Percentiles rank a stretch among this genome's conserved stretches.
phyloP scores from a whole-genome alignment of 2,888 invertebrate species.

The Criorhina ranunculi region DNA sequence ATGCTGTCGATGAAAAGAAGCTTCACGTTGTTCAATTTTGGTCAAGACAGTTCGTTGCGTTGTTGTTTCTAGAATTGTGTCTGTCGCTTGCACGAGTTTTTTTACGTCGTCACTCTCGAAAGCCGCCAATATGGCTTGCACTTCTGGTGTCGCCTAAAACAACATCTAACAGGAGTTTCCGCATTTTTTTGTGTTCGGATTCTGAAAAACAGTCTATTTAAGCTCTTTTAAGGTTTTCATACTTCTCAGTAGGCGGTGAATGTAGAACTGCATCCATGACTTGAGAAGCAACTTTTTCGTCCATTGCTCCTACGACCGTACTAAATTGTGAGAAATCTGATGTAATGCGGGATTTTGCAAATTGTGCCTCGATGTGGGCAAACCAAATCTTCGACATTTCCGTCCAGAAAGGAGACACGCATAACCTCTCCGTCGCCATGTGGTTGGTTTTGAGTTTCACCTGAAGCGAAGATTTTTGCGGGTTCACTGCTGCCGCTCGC shows the following conservation, averaged over 20 bases:
- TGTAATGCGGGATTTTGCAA: too few species aligned
- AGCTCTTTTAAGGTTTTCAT: slow-evolving; percentile 45
- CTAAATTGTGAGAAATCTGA: too few species aligned
- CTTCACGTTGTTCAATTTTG: slow-evolving; percentile 16
- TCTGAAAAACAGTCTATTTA: slow-evolving; percentile 45
- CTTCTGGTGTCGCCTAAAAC: slow-evolving; percentile 38
- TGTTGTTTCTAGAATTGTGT: slow-evolving; percentile 53
- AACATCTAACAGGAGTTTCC: slow-evolving; percentile 44
- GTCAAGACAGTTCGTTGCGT: background rate
- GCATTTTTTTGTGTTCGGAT: slow-evolving; percentile 45
- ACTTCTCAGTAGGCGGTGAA: slow-evolving; percentile 49
- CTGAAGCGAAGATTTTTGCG: too few species aligned
- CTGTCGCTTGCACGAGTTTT: slow-evolving; percentile 50
- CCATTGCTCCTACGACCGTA: background rate
- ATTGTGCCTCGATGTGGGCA: too few species aligned
- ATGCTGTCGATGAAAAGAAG: background rate
- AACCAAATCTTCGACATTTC: too few species aligned
- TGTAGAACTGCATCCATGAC: slow-evolving; percentile 59
- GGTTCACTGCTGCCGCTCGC: too few species aligned
- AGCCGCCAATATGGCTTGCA: too few species aligned
- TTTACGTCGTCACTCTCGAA: slow-evolving; percentile 28
- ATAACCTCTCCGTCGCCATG: too few species aligned
- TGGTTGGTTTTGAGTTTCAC: too few species aligned
- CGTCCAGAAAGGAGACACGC: too few species aligned
- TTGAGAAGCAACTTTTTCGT: slow-evolving; percentile 62